Base-by-base conservation (phyloP, 2,888 invertebrate species). In the Trissonchulus sp. region DNA sequence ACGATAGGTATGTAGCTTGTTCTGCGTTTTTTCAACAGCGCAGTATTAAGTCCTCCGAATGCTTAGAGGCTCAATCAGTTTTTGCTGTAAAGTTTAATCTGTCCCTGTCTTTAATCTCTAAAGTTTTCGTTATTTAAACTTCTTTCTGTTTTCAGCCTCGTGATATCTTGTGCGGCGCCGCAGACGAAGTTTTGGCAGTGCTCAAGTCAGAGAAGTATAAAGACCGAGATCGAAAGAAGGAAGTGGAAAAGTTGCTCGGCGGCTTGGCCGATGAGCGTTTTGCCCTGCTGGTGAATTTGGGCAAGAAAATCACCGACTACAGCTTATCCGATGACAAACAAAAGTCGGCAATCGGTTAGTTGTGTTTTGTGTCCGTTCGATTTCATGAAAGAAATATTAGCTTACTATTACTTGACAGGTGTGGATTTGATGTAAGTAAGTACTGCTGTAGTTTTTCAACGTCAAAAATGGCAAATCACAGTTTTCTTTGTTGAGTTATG, bases 231-330 rank as follows among this genome's bases (percentile, higher is more conserved):
- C 92, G 92, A 84, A 96, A 96, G 84, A 83, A 82, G 48, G 97
- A 98, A 85, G 91, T 94, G 0, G 97, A 98, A 85, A 86, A 89
- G 75, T 87, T 99, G 37, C 87, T 99, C 15, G 93, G 93, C 0
- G 84, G 88, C 8, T 87, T 96, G 36, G 89, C 93, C 0, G 94
- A 96, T 80, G 95, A 96, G 84, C 87, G 95, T 82, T 98, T 95
- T 87, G 95, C 97, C 0, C 86, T 98, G 34, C 88, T 99, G 1
- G 93, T 96, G 0, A 99, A 98, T 88, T 89, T 99, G 75, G 95
- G 97, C 0, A 98, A 97, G 86, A 99, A 99, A 86, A 97, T 99
- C 68, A 94, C 96, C 0, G 99, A 99, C 86, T 99, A 94, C 88
- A 63, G 36, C 3, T 75, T 79, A 31, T 81, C 79, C 30, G 81